These are phyloP conservation scores for Acleris cristana DNA, from an alignment of 2,888 invertebrate genomes.

Conservation along the genomic window DNA sequence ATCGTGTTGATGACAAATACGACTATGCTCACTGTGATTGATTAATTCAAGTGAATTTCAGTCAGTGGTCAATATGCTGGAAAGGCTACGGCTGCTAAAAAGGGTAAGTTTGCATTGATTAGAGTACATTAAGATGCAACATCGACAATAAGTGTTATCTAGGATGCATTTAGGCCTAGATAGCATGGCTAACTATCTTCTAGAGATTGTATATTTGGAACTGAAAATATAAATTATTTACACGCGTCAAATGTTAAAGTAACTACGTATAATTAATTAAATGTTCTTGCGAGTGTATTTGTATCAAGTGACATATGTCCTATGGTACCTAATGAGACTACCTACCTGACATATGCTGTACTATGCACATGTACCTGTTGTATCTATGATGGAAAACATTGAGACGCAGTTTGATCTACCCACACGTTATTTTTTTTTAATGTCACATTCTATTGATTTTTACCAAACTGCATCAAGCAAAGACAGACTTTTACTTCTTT, in stretches of 20 bases:
- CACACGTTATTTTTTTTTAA: no score
- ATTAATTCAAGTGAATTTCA: slow-evolving; percentile 23
- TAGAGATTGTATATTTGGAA: no score
- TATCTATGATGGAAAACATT: background rate
- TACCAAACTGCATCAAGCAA: no score
- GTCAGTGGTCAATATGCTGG: slow-evolving; percentile 42
- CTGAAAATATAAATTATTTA: no score
- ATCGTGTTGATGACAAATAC: slow-evolving; percentile 9
- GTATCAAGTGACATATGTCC: no score
- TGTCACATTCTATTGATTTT: background rate
- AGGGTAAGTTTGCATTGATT: slow-evolving; percentile 44
- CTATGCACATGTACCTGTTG: background rate
- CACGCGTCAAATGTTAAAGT: background rate
- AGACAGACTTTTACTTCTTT: no score
- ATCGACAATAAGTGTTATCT: no score
- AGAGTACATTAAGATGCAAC: slow-evolving; percentile 4
- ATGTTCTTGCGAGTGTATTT: no score
- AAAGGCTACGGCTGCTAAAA: slow-evolving; percentile 44
- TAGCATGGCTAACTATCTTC: no score
- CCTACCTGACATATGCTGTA: background rate
- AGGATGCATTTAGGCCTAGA: no score
- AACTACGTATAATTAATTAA: no score
- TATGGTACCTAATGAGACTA: background rate
- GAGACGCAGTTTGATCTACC: background rate
- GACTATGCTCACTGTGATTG: slow-evolving; percentile 41